Conservation (phyloP, 35 echinoderm and acorn worm species). For the Hemicentrotus pulcherrimus region DNA sequence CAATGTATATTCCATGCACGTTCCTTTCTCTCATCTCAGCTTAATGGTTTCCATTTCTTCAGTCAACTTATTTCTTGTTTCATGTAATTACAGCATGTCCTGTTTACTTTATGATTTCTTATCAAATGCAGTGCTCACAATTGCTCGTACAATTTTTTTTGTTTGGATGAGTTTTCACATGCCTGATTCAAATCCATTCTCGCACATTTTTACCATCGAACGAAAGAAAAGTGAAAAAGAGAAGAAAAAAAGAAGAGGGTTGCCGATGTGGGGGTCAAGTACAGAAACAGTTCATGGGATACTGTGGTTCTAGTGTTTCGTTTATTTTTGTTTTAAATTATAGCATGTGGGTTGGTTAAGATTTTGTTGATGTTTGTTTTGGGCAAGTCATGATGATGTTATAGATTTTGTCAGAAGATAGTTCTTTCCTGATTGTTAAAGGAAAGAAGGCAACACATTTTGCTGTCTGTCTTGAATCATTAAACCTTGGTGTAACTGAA, state of each 20-base stretch:
- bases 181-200: not conserved
- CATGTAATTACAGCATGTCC: not conserved
- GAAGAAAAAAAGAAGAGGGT: not conserved
- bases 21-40: not conserved
- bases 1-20: not conserved
- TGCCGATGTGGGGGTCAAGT: not conserved
- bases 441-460: not conserved
- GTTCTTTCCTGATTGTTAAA: not conserved
- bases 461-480: not conserved
- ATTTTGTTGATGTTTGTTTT: not conserved
- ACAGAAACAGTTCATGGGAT: not conserved
- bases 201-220: not conserved
- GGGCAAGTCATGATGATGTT: not conserved
- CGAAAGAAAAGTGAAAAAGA: not conserved
- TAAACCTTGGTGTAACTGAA: not conserved
- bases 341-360: not conserved
- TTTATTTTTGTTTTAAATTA: not conserved
- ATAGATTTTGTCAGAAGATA: not conserved
- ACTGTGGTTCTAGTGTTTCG: not conserved
- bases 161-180: not conserved
- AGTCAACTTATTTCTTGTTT: not conserved
- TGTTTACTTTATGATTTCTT: conserved; percentile 14
- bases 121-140: not conserved
- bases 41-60: not conserved
- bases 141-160: not conserved